Conservation (phyloP, 2,113 vertebrate genomes). For the Hiodon alosoides region DNA sequence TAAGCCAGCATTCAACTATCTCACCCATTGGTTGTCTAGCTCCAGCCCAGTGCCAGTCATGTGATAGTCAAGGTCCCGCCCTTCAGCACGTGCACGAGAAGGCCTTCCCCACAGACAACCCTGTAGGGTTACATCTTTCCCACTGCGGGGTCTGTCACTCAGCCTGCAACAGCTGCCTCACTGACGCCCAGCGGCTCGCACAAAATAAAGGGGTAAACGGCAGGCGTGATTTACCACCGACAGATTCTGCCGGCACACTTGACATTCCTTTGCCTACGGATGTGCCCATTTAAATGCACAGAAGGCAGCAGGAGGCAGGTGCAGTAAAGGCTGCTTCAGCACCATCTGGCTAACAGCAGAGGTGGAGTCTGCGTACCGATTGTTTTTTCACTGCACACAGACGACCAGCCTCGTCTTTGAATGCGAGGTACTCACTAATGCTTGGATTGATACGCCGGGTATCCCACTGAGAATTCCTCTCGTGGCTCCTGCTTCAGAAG, state of each 20-base stretch:
- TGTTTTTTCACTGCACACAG: background rate
- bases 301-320: too few relatives aligned
- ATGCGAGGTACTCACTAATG: background rate
- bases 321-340: too few relatives aligned
- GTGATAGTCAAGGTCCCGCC: too few relatives aligned
- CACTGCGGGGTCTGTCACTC: background rate
- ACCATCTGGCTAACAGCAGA: too few relatives aligned
- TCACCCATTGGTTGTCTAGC: background rate
- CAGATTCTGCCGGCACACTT: background rate
- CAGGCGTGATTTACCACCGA: background rate
- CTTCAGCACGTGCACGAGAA: background rate
- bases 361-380: too few relatives aligned
- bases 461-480: slow-evolving; percentile 9
- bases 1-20: background rate
- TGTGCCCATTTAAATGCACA: background rate
- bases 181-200: background rate
- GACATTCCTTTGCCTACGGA: background rate
- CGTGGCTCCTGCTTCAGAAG: background rate
- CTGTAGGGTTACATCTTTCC: background rate
- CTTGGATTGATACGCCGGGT: background rate
- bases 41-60: background rate
- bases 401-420: background rate
- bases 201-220: background rate
- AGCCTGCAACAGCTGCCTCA: background rate
- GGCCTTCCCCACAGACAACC: background rate